Base-by-base conservation (phyloP, 2,797 vertebrate genomes). In the Fistularia tabacaria region DNA sequence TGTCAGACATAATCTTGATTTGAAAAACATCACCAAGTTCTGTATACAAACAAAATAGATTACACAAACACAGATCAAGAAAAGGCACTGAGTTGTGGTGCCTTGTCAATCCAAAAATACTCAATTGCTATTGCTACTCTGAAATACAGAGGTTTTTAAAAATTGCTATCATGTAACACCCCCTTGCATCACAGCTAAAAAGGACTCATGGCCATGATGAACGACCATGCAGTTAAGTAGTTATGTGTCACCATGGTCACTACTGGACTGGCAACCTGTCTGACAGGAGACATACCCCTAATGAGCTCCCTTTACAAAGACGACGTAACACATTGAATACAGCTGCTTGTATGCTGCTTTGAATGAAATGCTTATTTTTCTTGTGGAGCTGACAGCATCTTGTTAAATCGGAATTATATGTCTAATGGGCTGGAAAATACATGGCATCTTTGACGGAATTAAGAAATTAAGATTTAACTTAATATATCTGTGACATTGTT, bases 161-260 rank as follows among this genome's bases (percentile, higher is more conserved):
- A 37, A 64, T 43, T 25, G 62, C 37, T 1, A 1, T 82, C 74
- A 68, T 71, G 61, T 65, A 76, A 77, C 46, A 36, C 39, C 61
- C 38, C 48, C 49, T 46, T 42, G 48, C 69, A 63, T 48, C 68
- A 69, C 66, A 8, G 15, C 62, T 66, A 64, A 25, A 25, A 25
- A 25, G 25, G 25, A 25, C 69, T 65, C 56, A 51, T 73, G 69
- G 76, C 51, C 54, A 39, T 42, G 51, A 62, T 54, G 57, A 76
- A 51, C 15, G 38, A 54, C 49, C 54, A 54, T 49, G 54, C 68
- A 59, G 59, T 57, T 62, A 47, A 75, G 63, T 71, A 77, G 64
- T 73, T 54, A 49, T 66, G 65, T 71, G 75, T 76, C 64, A 7
- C 82, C 74, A 79, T 74, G 71, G 76, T 74, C 76, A 80, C 74